Evolutionary conservation across 2,113 vertebrate genomes (phyloP).

Genomic region (Malaclemys terrapin): DNA sequence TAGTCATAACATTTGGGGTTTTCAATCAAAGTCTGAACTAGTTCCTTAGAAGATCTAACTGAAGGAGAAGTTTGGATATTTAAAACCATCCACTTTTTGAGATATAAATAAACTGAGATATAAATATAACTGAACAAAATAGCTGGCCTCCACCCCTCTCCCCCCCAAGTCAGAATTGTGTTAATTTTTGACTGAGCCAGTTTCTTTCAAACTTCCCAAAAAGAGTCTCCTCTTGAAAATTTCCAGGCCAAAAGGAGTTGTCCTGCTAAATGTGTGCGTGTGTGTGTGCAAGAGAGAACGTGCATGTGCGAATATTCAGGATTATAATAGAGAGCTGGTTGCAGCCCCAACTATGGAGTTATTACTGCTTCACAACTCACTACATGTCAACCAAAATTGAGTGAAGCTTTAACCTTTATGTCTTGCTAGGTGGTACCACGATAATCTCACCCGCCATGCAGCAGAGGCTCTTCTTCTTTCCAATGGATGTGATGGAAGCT

Average conservation of each 20-base stretch:
- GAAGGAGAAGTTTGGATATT: background rate
- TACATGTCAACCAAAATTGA: background rate
- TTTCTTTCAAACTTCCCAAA: background rate
- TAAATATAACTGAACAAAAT: background rate
- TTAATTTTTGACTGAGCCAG: background rate
- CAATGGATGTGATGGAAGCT: conserved; percentile 93
- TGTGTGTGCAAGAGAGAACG: background rate
- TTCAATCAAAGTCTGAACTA: background rate
- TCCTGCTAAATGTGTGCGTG: background rate
- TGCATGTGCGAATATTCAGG: background rate
- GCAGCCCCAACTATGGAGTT: background rate
- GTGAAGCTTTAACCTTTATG: background rate
- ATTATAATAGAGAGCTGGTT: background rate
- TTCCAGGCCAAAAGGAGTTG: background rate
- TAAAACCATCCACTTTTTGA: background rate
- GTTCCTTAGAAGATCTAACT: background rate
- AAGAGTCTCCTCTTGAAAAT: background rate
- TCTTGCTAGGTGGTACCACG: conserved; percentile 91
- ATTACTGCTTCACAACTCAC: accelerated
- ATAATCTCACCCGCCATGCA: conserved; percentile 89
- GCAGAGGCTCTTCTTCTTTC: conserved; percentile 94
- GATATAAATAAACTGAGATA: too few relatives aligned
- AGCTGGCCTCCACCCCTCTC: background rate
- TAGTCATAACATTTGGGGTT: background rate
- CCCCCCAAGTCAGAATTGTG: background rate